These are phyloP conservation scores for Bembecia ichneumoniformis DNA, from an alignment of 2,888 invertebrate genomes.

Conservation along the genomic window DNA sequence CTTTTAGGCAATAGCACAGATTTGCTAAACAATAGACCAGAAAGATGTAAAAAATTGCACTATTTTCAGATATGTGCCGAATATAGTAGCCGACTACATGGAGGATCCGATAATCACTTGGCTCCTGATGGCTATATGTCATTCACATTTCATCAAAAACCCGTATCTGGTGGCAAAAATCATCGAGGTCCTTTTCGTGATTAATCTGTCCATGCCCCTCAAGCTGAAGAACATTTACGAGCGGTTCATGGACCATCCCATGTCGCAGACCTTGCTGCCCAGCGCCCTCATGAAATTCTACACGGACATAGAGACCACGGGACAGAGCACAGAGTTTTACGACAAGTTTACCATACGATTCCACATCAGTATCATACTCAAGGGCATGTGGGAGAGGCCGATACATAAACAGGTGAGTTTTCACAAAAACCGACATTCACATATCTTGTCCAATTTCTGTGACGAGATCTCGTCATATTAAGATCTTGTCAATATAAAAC, in stretches of 20 bases:
- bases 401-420: slow-evolving; percentile 76
- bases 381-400: slow-evolving; percentile 94
- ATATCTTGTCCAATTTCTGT: too few relatives aligned
- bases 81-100: slow-evolving; percentile 81
- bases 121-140: slow-evolving; percentile 91
- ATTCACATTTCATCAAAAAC: slow-evolving; percentile 92
- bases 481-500: too few relatives aligned
- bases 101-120: slow-evolving; percentile 89
- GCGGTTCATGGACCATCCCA: slow-evolving; percentile 88
- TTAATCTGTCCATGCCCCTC: slow-evolving; percentile 76
- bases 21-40: too few relatives aligned
- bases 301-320: slow-evolving; percentile 97
- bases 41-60: neutral
- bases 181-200: slow-evolving; percentile 89
- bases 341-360: slow-evolving; percentile 99
- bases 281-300: slow-evolving; percentile 98
- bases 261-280: slow-evolving; percentile 80
- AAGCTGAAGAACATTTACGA: slow-evolving; percentile 75
- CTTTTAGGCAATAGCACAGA: too few relatives aligned
- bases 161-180: slow-evolving; percentile 98
- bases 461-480: too few relatives aligned
- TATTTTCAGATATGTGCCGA: slow-evolving; percentile 79
- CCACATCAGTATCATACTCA: slow-evolving; percentile 97
- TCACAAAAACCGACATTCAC: neutral
- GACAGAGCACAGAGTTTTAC: slow-evolving; percentile 98